phyloP scores from a whole-genome alignment of 2,888 invertebrate genomes.

The Dioctria rufipes region DNA sequence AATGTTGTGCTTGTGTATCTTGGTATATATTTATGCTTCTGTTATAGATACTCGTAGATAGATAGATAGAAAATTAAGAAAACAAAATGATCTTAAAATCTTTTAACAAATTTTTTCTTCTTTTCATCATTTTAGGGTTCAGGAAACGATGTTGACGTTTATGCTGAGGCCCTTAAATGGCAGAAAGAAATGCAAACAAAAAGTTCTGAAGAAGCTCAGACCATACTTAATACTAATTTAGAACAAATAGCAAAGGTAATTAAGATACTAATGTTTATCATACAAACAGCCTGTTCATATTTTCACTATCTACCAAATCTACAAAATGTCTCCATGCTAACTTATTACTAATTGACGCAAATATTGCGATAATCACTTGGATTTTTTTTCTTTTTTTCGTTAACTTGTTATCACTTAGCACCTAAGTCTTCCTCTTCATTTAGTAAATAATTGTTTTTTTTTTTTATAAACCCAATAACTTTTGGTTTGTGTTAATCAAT shows the following conservation, averaged over 20 bases:
- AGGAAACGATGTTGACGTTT: slow-evolving; percentile 76
- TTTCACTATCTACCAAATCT: background rate
- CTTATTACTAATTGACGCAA: background rate
- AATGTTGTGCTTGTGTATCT: no score
- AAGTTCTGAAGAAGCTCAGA: slow-evolving; percentile 81
- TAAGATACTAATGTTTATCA: no score
- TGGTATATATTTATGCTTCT: no score
- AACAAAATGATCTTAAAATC: background rate
- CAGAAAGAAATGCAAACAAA: slow-evolving; percentile 80
- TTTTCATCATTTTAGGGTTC: slow-evolving; percentile 61
- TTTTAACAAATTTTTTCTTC: background rate
- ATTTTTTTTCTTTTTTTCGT: background rate
- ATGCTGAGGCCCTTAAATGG: slow-evolving; percentile 80
- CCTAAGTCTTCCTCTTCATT: no score
- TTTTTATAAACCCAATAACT: background rate
- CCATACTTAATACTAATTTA: slow-evolving; percentile 83
- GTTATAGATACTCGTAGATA: no score
- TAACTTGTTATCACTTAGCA: no score
- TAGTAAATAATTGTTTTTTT: no score
- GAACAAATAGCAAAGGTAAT: slow-evolving; percentile 85
- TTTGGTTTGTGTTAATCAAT: background rate
- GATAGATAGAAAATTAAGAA: no score
- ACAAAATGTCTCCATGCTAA: no score
- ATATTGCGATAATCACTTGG: background rate
- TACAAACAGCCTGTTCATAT: background rate